These are phyloP conservation scores for Leptinotarsa peninsularis DNA, from an alignment of 2,888 invertebrate species.

Conservation along the genomic window DNA sequence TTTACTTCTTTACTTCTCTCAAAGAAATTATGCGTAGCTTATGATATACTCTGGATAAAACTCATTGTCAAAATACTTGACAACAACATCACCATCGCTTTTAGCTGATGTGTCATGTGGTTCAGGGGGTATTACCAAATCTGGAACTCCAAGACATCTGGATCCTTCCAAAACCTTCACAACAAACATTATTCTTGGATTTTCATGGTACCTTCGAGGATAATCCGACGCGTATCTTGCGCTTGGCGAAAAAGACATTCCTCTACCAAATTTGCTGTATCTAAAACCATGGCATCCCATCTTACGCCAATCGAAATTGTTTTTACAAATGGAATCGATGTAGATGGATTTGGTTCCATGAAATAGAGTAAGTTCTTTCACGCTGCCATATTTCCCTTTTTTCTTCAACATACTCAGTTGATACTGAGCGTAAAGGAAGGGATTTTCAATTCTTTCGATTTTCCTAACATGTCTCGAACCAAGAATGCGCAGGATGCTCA, in stretches of 20 bases:
- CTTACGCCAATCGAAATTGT: conserved; percentile 16
- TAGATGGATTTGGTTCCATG: conserved; percentile 15
- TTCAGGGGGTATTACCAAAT: conserved; percentile 13
- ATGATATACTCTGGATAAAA: conserved; percentile 25
- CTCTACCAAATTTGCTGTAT: conserved; percentile 12
- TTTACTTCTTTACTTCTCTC: too few relatives aligned
- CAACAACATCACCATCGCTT: neutral
- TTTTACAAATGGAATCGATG: conserved; percentile 8
- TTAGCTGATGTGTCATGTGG: conserved; percentile 7
- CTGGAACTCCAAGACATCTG: neutral
- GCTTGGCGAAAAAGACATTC: conserved; percentile 20
- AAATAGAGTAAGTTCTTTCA: neutral
- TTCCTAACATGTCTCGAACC: neutral
- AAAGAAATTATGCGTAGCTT: neutral
- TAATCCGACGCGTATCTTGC: conserved; percentile 20
- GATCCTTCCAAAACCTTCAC: conserved; percentile 18
- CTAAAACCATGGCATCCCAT: conserved; percentile 4
- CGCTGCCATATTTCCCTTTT: neutral
- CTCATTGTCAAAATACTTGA: conserved; percentile 23
- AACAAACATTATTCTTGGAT: conserved; percentile 7
- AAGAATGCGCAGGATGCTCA: neutral
- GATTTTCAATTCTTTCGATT: conserved; percentile 5
- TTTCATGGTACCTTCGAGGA: conserved; percentile 2
- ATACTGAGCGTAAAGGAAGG: conserved; percentile 2
- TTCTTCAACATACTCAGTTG: conserved; percentile 1